Percentiles rank a stretch among this genome's conserved stretches.
Conservation (phyloP, 2,113 vertebrate species). For the Butorides virescens region DNA sequence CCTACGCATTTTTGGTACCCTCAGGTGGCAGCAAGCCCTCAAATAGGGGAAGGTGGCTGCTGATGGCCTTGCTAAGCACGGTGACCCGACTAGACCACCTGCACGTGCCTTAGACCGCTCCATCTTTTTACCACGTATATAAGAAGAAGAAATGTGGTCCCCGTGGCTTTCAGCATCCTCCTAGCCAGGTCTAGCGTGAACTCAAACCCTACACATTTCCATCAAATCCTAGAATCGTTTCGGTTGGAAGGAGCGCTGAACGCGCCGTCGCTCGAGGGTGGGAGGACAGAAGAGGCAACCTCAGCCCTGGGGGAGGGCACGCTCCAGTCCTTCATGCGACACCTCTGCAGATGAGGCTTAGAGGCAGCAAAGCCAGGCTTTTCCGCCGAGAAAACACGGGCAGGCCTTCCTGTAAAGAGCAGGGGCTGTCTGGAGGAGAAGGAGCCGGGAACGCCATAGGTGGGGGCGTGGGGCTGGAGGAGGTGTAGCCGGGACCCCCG, state of each 20-base stretch:
- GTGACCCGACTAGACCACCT: neutral
- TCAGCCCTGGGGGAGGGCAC: neutral
- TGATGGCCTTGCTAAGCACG: neutral
- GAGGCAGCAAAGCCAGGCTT: neutral
- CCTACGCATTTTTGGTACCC: neutral
- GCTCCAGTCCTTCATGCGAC: neutral
- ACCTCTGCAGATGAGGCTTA: neutral
- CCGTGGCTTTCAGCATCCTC: neutral
- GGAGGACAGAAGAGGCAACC: neutral
- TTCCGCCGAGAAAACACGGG: accelerated
- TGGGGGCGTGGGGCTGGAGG: neutral
- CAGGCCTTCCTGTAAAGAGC: neutral
- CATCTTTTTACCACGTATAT: neutral
- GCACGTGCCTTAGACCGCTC: neutral
- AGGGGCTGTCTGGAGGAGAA: no score
- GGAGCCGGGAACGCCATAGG: neutral
- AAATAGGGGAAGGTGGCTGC: neutral
- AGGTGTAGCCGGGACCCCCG: neutral
- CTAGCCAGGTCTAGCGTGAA: neutral
- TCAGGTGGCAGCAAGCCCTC: neutral
- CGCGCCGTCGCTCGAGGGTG: neutral
- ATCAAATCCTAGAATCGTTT: neutral
- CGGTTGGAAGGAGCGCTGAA: neutral
- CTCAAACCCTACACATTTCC: neutral
- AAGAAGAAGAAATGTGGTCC: neutral